Conservation (phyloP, 2,797 vertebrate genomes). For the Sebastes diploproa region DNA sequence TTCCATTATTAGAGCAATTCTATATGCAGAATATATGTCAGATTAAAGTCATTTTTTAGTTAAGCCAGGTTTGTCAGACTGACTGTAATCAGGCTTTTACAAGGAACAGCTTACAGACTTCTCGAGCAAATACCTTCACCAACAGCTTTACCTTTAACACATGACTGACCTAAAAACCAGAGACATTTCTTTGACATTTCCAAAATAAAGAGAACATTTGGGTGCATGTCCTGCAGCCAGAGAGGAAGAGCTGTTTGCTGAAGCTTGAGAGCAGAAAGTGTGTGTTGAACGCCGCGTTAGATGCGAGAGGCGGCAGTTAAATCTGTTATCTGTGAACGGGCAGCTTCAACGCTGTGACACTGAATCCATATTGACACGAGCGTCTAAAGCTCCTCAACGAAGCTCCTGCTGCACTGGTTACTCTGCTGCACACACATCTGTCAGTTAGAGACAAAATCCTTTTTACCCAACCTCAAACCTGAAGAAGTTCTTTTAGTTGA, state of each 20-base stretch:
- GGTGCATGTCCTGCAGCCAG: neutral
- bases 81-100: neutral
- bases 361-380: conserved; percentile 21
- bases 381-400: neutral
- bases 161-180: neutral
- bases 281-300: neutral
- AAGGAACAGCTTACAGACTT: neutral
- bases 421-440: neutral
- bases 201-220: neutral
- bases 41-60: neutral
- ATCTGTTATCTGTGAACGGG: neutral
- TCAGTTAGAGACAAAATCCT: neutral
- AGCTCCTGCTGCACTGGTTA: conserved; percentile 20
- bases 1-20: neutral
- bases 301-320: neutral
- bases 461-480: neutral
- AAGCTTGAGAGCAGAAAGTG: neutral
- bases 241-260: neutral
- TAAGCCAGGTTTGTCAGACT: neutral
- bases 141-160: neutral
- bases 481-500: neutral
- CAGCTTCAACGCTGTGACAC: neutral
- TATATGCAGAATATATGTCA: neutral
- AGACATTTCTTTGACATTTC: neutral
- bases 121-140: neutral